Base-by-base conservation (phyloP, 2,113 vertebrate species). In the Suricata suricatta region DNA sequence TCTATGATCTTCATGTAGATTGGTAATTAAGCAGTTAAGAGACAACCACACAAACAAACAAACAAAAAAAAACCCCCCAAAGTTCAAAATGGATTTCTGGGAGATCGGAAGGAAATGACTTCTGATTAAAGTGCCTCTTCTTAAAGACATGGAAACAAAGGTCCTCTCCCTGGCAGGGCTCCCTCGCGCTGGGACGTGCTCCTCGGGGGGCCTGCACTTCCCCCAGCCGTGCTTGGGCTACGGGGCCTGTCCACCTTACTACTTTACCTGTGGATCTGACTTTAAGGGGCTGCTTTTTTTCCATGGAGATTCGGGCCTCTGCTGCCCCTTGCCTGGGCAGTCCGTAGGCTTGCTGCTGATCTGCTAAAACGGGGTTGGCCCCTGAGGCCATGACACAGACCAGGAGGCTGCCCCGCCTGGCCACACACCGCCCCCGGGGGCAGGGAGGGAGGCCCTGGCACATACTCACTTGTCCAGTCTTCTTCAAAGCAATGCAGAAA, bases 401-500 rank as follows among this genome's bases (percentile, higher is more conserved):
- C 10, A 14, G 71, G 72, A 14, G 64, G 69, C 50, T 33, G 1
- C 57, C 81, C 89, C 0, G 0, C 63, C 12, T 1, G 35, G 50
- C 25, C n/a, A 16, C 15, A 5, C 1, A 2, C 44, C 27, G 15
- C 15, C 15, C 66, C 9, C 1, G 15, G 19, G 16, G 31, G 33
- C 31, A 47, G 25, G 74, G 57, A 41, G 74, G 69, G 52, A 52
- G 17, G 35, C 41, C 72, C 74, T 63, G 64, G 92, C 90, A 16
- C 64, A 91, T 96, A 99, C 99, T 99, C 98, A 99, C 99, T 99
- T 97, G 99, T 98, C 99, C 99, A 99, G 97, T 99, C 99, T 98
- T 99, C 99, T 98, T 99, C 99, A 96, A 99, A 99, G 98, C 99
- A 99, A 98, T 99, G 99, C 95, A 99, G 98, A 97, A 99, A 99